These are phyloP conservation scores for Neodiprion virginianus DNA, from an alignment of 1,140 invertebrate species.

Conservation along the genomic window DNA sequence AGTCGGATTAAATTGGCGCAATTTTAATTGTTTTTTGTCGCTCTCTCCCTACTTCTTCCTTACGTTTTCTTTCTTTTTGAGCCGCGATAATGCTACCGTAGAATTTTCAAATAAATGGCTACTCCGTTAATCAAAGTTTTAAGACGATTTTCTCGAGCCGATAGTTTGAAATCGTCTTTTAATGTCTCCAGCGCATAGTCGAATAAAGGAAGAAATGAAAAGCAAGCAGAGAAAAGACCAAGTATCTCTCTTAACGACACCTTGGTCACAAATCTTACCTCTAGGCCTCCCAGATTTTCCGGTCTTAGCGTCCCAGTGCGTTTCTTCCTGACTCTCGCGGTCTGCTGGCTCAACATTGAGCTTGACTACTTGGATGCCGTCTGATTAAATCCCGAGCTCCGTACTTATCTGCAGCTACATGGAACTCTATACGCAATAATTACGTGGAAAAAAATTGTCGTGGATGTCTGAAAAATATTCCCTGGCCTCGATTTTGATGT, in stretches of 20 bases:
- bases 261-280: background rate
- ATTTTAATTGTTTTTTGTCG: too few species aligned
- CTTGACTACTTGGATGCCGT: background rate
- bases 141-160: background rate
- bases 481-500: too few species aligned
- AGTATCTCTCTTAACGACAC: background rate
- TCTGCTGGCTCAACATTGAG: background rate
- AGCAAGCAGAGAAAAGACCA: background rate
- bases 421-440: too few species aligned
- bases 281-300: background rate
- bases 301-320: background rate
- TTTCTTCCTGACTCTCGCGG: background rate
- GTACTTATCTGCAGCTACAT: background rate
- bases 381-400: background rate
- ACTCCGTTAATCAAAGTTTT: too few species aligned
- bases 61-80: too few species aligned
- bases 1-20: too few species aligned
- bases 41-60: too few species aligned
- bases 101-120: too few species aligned
- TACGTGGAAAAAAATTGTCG: too few species aligned
- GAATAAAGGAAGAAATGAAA: background rate
- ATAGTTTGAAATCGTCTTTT: background rate
- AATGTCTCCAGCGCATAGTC: background rate
- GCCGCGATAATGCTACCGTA: too few species aligned
- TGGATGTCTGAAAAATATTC: too few species aligned